phyloP scores from a whole-genome alignment of 2,797 vertebrate species.

The Remorina albescens region DNA sequence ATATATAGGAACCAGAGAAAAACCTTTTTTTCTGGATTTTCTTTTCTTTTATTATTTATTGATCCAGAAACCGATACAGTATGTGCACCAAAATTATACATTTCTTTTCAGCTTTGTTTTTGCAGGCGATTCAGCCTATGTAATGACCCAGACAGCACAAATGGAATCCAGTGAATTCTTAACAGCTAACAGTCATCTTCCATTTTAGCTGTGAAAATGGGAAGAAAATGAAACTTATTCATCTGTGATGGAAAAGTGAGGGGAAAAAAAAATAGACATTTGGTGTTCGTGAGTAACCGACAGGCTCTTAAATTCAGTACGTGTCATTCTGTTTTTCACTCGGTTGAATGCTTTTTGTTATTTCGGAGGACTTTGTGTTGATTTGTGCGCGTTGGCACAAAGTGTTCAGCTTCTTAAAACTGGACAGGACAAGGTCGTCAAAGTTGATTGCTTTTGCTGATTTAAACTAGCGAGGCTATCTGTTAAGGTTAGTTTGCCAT shows the following conservation, averaged over 20 bases:
- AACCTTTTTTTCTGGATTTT: no score
- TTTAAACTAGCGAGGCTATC: slow-evolving; percentile 3
- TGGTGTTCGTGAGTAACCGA: neutral
- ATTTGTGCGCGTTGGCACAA: neutral
- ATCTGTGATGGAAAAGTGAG: slow-evolving; percentile 1
- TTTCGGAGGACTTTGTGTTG: no score
- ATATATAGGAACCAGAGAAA: slow-evolving; percentile 31
- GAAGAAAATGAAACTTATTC: slow-evolving; percentile 11
- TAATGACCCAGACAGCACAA: slow-evolving; percentile 11
- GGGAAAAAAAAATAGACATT: slow-evolving; percentile 2
- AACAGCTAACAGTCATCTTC: slow-evolving; percentile 19
- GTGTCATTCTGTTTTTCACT: neutral
- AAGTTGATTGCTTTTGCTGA: neutral
- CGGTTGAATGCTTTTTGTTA: neutral
- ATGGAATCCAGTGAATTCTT: slow-evolving; percentile 7
- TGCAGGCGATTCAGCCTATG: neutral
- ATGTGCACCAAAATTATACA: slow-evolving; percentile 5
- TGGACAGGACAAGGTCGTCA: slow-evolving; percentile 1
- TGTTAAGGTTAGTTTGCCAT: neutral
- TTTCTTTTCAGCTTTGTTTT: slow-evolving; percentile 11
- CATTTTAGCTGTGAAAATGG: neutral
- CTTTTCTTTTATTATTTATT: slow-evolving; percentile 18
- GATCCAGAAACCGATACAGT: slow-evolving; percentile 1
- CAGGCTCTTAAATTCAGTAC: neutral
- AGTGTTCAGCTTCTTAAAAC: slow-evolving; percentile 1